Evolutionary conservation across 2,888 invertebrate genomes (phyloP), one percentile per base, ranked within the genome.

Genomic region (Lasius fuliginosus): DNA sequence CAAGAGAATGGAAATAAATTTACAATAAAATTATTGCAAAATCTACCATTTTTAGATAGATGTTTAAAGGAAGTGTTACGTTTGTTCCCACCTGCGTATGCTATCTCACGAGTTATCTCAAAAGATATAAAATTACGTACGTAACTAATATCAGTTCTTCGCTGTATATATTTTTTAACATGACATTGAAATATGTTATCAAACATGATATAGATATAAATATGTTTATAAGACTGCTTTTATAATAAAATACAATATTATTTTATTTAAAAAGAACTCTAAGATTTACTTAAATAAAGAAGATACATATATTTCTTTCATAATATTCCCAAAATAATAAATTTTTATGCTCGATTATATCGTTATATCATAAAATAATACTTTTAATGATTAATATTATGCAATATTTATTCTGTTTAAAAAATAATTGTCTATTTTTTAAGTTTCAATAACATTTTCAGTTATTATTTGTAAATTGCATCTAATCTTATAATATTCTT

Each of bases 31-130:
- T 96, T 96, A 87, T 93, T 97, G 18, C 94, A 96, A 85, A 95
- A 96, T 77, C 96, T 97, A 96, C 95, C 96, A 82, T 97, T 97
- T 91, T 95, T 97, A 86, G 97, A 97, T 88, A 96, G 96, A 89
- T 97, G 97, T 88, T 96, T 97, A 69, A 97, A 97, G 92, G 97
- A 97, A 92, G 95, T 97, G 0, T 91, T 97, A 76, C 94, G 97
- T 71, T 92, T 97, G 12, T 97, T 96, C 88, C 97, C 97, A 0
- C 97, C 97, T 88, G 97, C 97, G 5, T 96, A 96, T 40, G 96
- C 97, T 89, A 96, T 97, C 90, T 96, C 96, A 3, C 96, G 97
- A 81, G 93, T 92, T 49, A 91, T 97, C 53, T 95, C 95, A 0
- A 96, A 96, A 92, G 95, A 96, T 86, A 95, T 97, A n/a, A 86